Evolutionary conservation across 2,113 vertebrate species (phyloP).

Genomic region (Dipodomys stephensi): DNA sequence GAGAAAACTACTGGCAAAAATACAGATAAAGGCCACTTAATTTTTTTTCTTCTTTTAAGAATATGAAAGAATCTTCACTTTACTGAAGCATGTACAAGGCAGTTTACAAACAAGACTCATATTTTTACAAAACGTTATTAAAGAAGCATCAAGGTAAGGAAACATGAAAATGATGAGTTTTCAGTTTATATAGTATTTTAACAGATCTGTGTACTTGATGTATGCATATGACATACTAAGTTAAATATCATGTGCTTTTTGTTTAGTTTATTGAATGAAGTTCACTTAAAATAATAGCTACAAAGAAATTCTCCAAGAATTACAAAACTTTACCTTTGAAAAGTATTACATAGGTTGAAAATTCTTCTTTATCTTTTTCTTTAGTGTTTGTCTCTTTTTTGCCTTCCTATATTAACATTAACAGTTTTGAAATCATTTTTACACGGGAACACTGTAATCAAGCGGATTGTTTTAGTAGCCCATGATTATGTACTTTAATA

Average conservation of each 20-base stretch:
- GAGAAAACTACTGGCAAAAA: constrained; percentile 44
- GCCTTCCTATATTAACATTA: constrained; percentile 32
- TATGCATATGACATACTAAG: not conserved
- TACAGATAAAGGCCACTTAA: constrained; percentile 59
- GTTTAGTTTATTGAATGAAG: constrained; percentile 20
- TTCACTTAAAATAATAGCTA: constrained; percentile 48
- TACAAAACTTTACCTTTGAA: constrained; percentile 4
- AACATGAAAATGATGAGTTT: constrained; percentile 6
- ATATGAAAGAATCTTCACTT: constrained; percentile 96
- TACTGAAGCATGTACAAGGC: constrained; percentile 97
- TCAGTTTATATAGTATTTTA: constrained; percentile 29
- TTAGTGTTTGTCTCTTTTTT: constrained; percentile 50
- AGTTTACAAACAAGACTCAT: constrained; percentile 94
- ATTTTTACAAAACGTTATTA: constrained; percentile 97
- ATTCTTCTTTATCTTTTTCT: constrained; percentile 32
- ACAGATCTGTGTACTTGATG: not conserved
- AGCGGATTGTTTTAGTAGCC: not conserved
- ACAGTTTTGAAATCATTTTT: constrained; percentile 1
- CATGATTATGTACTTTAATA: not conserved
- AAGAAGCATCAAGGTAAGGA: constrained; percentile 95
- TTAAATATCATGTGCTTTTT: not conserved
- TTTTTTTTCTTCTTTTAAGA: constrained; percentile 86
- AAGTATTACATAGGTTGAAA: not conserved
- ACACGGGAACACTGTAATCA: constrained; percentile 28
- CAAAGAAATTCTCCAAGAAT: constrained; percentile 23